Evolutionary conservation across 1,140 invertebrate genomes (phyloP), one percentile per base, ranked within the genome.

Genomic region (Rhopalosiphum maidis): DNA sequence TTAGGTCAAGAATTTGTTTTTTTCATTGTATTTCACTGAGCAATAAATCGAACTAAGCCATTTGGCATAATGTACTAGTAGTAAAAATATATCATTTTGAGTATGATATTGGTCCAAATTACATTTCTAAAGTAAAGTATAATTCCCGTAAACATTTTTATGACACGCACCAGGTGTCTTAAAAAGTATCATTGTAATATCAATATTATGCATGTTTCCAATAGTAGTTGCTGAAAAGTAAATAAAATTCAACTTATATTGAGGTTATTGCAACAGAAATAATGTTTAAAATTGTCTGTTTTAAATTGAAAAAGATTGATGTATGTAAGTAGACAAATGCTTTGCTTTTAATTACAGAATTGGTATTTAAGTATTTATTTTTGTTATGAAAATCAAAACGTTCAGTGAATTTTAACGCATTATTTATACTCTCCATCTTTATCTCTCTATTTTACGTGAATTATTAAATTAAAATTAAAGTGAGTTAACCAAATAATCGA

Each of bases 91-190:
- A 54, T 89, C 15, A 1, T 25, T 89, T 55, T 55, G 25, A 54
- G 23, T 15, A 88, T 37, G 30, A 51, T 88, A 88, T 51, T 37
- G 9, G 37, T 22, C 86, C 21, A 22, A 88, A 54, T 46, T 46
- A 46, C 30, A 91, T 77, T 91, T 43, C 25, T 46, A 48, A 43
- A 90, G 30, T 30, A 21, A 21, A 43, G 43, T 51, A 91, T 91
- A 18, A 91, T 82, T 82, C 43, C 41, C 30, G 37, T 91, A 51
- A 51, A 37, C 23, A 83, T n/a, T 83, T 91, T 91, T 91, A 91
- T 48, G 68, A 51, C 23, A 91, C 21, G 46, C 46, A 23, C 68
- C 90, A 91, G 90, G 90, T 91, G 90, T 77, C 30, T 4, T 30
- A 21, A 5, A 23, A 46, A 37, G 83, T 48, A 77, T 91, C 22